Evolutionary conservation across 2,888 invertebrate species (phyloP), one percentile per base, ranked within the genome.

Genomic region (Merodon equestris): DNA sequence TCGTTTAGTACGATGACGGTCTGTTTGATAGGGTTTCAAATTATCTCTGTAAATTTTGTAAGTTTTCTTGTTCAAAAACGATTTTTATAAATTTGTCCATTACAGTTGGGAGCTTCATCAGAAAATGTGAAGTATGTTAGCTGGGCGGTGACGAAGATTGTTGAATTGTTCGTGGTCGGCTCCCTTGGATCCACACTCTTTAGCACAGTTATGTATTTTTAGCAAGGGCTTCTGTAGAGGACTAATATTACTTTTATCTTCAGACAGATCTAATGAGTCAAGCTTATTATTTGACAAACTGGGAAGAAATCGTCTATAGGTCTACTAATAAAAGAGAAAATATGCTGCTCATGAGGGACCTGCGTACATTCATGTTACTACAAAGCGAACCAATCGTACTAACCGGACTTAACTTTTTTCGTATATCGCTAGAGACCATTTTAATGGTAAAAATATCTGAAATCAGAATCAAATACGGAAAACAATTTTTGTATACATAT

Each of bases 31-130:
- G 83, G 83, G 1, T 86, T 85, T 14, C 84, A 85, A 66, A 83
- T 86, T 0, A 85, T 83, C 18, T 86, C 86, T 79, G 87, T 87
- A 27, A 27, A n/a, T n/a, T n/a, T n/a, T n/a, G n/a, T n/a, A n/a
- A n/a, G n/a, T n/a, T n/a, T n/a, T n/a, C n/a, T n/a, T n/a, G n/a
- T n/a, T n/a, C n/a, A n/a, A n/a, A 4, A 42, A 13, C 12, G 4
- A 10, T 12, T 7, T 1, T 0, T 10, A 1, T 5, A 42, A 1
- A 42, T 12, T 42, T 42, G 1, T 42, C 9, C 5, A 4, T 13
- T 13, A 5, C 42, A 42, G 42, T 12, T 42, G n/a, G 42, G 42
- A 12, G 12, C 10, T 4, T 42, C 42, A 12, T 1, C 42, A 13
- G 42, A 42, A 12, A 42, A 13, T 42, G 42, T 42, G n/a, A 42